Conservation (phyloP, 2,113 vertebrate species). For the Gymnogyps californianus region DNA sequence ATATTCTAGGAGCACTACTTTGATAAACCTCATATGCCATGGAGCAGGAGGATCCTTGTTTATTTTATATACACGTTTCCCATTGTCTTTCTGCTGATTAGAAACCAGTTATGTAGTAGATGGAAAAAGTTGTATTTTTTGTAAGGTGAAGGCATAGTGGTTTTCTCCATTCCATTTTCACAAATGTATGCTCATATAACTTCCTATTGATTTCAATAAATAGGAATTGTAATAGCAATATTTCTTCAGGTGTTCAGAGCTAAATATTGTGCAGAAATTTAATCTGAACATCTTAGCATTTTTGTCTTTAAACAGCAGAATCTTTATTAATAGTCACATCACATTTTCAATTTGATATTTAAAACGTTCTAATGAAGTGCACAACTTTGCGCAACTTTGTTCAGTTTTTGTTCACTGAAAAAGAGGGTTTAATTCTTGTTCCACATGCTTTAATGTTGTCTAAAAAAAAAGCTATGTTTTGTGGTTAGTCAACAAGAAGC, state of each 20-base stretch:
- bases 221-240: not conserved
- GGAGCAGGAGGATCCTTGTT: not conserved
- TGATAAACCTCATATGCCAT: not conserved
- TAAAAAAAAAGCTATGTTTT: slow-evolving; percentile 17
- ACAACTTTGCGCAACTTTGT: not conserved
- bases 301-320: not conserved
- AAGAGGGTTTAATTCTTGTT: not conserved
- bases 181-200: not conserved
- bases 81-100: not conserved
- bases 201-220: not conserved
- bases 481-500: not conserved
- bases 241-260: not conserved
- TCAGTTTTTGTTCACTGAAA: not conserved
- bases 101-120: not conserved
- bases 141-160: not conserved
- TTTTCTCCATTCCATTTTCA: not conserved
- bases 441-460: not conserved
- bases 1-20: not conserved
- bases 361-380: not conserved
- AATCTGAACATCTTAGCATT: not conserved
- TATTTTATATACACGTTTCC: not conserved
- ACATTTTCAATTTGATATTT: not conserved
- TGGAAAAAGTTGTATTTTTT: not conserved
- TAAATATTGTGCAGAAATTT: not conserved
- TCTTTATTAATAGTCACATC: not conserved